Evolutionary conservation across 2,113 vertebrate genomes (phyloP).

Genomic region (Engraulis encrasicolus): DNA sequence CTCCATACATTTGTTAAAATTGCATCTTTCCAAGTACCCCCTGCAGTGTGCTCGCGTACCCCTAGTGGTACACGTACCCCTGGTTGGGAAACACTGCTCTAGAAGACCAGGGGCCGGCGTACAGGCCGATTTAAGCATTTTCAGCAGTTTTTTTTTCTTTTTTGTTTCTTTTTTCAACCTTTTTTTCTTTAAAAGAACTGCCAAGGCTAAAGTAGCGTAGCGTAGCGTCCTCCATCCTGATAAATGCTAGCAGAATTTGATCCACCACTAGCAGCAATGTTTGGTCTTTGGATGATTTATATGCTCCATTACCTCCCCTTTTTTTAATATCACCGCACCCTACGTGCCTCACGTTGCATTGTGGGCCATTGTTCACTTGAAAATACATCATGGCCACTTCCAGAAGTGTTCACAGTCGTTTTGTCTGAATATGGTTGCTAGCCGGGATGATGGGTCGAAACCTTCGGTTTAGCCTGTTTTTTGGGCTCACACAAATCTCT

Average conservation of each 20-base stretch:
- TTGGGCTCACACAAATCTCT: background rate
- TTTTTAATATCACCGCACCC: background rate
- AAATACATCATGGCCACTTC: background rate
- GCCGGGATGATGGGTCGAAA: background rate
- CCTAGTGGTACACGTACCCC: too few species aligned
- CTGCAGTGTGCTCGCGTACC: too few species aligned
- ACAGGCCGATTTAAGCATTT: background rate
- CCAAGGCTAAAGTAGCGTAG: background rate
- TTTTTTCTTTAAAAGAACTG: background rate
- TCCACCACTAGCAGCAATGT: background rate
- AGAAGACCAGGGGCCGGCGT: background rate
- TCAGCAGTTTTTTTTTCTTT: background rate
- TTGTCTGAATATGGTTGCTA: background rate
- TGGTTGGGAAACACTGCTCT: too few species aligned
- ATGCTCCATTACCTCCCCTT: background rate
- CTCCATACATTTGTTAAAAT: too few species aligned
- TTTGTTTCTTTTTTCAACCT: background rate
- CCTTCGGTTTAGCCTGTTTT: background rate
- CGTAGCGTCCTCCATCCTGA: background rate
- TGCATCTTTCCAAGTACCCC: too few species aligned
- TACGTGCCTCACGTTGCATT: background rate
- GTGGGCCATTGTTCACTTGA: background rate
- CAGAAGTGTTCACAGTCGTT: background rate
- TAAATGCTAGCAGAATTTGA: background rate
- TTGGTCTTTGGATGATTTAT: constrained; percentile 7